Evolutionary conservation across 2,888 invertebrate species (phyloP).

Genomic region (Apocheima hispidaria): DNA sequence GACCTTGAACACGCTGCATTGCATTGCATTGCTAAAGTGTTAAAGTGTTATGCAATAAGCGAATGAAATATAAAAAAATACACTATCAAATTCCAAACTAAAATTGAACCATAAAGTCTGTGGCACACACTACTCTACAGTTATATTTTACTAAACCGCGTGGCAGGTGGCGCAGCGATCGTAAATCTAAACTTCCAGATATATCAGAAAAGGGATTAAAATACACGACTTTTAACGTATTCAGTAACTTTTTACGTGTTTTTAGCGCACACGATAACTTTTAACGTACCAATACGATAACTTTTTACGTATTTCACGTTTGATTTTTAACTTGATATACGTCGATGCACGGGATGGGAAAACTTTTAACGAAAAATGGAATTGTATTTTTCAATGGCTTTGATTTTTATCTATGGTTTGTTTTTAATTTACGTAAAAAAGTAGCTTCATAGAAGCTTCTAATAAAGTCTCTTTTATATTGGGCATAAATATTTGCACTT

Average conservation of each 20-base stretch:
- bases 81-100: background rate
- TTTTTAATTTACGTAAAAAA: constrained; percentile 13
- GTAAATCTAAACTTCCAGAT: constrained; percentile 48
- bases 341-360: constrained; percentile 20
- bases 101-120: constrained; percentile 16
- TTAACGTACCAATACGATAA: constrained; percentile 27
- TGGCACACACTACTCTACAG: constrained; percentile 32
- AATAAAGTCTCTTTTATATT: too few species aligned
- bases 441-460: too few species aligned
- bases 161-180: constrained; percentile 44
- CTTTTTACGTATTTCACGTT: constrained; percentile 32
- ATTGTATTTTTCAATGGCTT: constrained; percentile 15
- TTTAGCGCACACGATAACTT: constrained; percentile 30
- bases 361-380: constrained; percentile 17
- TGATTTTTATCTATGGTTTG: constrained; percentile 15
- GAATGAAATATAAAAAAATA: background rate
- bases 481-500: too few species aligned
- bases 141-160: constrained; percentile 43
- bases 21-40: too few species aligned
- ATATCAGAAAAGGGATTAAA: constrained; percentile 45
- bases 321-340: constrained; percentile 40
- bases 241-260: constrained; percentile 23
- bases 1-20: too few species aligned
- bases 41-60: too few species aligned
- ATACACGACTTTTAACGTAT: constrained; percentile 39